Evolutionary conservation across 2,888 invertebrate species (phyloP), one percentile per base, ranked within the genome.

Genomic region (Drosophila flavopinicola): DNA sequence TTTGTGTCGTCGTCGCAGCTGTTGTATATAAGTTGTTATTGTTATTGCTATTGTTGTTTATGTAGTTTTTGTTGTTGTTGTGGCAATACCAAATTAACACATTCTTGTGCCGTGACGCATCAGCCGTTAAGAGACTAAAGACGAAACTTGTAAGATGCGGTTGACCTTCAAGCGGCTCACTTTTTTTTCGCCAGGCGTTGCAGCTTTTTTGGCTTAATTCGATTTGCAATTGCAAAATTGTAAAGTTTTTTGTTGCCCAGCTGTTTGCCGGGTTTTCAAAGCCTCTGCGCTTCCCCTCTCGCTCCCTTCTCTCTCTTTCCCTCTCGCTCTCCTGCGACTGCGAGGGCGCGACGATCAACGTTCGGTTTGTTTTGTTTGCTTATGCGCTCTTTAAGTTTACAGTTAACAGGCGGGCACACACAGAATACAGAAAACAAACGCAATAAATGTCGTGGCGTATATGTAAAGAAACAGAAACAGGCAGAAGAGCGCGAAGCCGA

Each of bases 141-240:
- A 47, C 58, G 49, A 71, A 82, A 82, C 75, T 61, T 72, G 72
- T 72, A 79, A 79, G 86, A 86, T 85, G 79, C 80, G 73, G 79
- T 83, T 79, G 73, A 79, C 79, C 79, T 79, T 79, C 86, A 72
- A 44, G 67, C 60, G 23, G 32, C 23, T 23, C 32, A 30, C 11
- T 44, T 44, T 4, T 33, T 7, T 39, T 24, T 25, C 24, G 17
- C 53, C 9, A 33, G 24, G 23, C 45, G 17, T 25, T 47, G 47
- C 51, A 47, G 25, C 52, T 37, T 58, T 42, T 51, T 49, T 20
- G 44, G 41, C 52, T 75, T 47, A 61, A 65, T 86, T 77, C 69
- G 64, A 79, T 73, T 57, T 65, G 80, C 79, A 72, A 68, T 68
- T 75, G 60, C 57, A 27, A 30, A 54, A 64, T 53, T 60, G 33